Conservation (phyloP, 2,888 invertebrate genomes). For the Heliconius erato region DNA sequence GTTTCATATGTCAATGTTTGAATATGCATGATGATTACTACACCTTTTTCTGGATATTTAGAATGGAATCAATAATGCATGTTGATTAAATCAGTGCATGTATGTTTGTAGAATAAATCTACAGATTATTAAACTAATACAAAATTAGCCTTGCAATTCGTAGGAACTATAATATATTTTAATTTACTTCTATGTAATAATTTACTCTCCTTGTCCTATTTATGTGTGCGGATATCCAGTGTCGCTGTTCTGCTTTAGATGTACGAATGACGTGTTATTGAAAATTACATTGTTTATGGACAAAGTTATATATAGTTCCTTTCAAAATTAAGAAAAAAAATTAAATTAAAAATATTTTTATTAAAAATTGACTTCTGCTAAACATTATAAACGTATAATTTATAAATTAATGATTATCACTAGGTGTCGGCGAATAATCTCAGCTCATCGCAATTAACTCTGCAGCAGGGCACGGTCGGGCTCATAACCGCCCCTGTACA, state of each 20-base stretch:
- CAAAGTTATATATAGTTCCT: background rate
- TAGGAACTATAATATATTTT: background rate
- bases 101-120: background rate
- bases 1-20: background rate
- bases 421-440: constrained; percentile 52
- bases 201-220: background rate
- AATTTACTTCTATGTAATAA: background rate
- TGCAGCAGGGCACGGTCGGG: constrained; percentile 69
- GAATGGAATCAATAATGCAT: background rate
- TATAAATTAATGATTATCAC: background rate
- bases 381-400: background rate
- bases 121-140: background rate
- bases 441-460: constrained; percentile 70
- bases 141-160: background rate
- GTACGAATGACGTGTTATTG: background rate
- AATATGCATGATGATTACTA: background rate
- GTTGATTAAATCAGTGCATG: background rate
- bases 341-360: background rate
- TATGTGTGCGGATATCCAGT: background rate
- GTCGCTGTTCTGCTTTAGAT: constrained; percentile 19
- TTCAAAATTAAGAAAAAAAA: background rate
- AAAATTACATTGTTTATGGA: background rate
- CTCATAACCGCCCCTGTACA: constrained; percentile 70
- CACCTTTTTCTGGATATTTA: background rate
- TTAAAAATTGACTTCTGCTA: background rate